Conservation (phyloP, 2,113 vertebrate genomes). For the Python bivittatus region DNA sequence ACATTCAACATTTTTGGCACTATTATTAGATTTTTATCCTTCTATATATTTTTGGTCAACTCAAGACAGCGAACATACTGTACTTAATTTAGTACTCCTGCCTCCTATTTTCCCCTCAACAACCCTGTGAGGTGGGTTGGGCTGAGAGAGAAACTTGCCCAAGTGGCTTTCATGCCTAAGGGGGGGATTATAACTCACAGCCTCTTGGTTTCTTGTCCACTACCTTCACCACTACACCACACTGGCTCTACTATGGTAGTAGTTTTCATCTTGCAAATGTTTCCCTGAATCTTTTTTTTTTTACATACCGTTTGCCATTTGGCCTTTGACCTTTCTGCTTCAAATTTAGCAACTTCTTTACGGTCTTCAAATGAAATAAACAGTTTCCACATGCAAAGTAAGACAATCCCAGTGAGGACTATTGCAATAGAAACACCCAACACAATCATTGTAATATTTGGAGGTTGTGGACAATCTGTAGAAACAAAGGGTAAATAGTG, state of each 20-base stretch:
- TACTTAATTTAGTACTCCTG: too few relatives aligned
- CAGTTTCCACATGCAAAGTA: constrained; percentile 93
- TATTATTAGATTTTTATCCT: too few relatives aligned
- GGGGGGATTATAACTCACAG: not conserved
- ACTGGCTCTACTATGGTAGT: not conserved
- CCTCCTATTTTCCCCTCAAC: too few relatives aligned
- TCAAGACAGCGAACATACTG: too few relatives aligned
- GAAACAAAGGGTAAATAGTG: constrained; percentile 43
- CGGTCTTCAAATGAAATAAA: constrained; percentile 92
- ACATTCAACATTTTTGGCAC: too few relatives aligned
- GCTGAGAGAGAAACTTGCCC: not conserved
- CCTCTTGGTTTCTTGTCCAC: not conserved
- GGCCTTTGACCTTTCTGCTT: constrained; percentile 91
- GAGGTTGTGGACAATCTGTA: constrained; percentile 87
- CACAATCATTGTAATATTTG: constrained; percentile 90
- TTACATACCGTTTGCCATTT: constrained; percentile 92
- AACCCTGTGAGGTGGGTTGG: not conserved
- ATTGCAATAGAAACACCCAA: constrained; percentile 90
- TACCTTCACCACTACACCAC: not conserved
- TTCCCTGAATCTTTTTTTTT: not conserved
- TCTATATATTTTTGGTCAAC: too few relatives aligned
- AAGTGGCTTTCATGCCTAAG: not conserved
- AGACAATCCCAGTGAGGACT: constrained; percentile 86
- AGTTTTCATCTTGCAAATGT: not conserved
- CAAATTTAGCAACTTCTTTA: constrained; percentile 97